Conservation (phyloP, 2,113 vertebrate genomes). For the Hylia prasina region DNA sequence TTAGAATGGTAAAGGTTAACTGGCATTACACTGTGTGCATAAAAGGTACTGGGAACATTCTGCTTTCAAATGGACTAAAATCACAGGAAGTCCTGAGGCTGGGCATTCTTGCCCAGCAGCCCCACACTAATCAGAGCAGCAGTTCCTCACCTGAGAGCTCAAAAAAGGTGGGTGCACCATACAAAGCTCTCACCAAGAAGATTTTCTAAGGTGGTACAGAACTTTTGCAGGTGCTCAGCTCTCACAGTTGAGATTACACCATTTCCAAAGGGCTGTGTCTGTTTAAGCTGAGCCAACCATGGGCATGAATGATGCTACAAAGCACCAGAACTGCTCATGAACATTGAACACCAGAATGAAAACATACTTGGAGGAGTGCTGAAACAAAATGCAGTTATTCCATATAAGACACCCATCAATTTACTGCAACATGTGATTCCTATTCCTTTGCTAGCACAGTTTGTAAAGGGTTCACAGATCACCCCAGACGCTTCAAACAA, state of each 20-base stretch:
- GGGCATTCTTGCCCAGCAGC: background rate
- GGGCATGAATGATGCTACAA: background rate
- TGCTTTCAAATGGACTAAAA: background rate
- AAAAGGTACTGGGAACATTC: background rate
- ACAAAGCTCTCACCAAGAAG: background rate
- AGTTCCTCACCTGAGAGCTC: background rate
- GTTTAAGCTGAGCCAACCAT: background rate
- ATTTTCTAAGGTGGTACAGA: background rate
- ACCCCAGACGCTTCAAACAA: background rate
- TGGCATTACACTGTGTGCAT: background rate
- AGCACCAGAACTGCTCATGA: background rate
- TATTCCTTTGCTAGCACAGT: background rate
- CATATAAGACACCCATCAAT: background rate
- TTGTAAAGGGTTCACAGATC: background rate
- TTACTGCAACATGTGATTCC: accelerated
- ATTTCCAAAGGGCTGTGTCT: background rate
- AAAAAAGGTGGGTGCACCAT: background rate
- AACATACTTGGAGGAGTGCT: background rate
- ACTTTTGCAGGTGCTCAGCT: background rate
- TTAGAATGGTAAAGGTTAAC: background rate
- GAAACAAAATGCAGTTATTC: background rate
- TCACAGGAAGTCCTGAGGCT: background rate
- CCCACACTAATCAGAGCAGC: background rate
- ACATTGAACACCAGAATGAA: background rate
- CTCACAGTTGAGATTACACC: accelerated